Conservation (phyloP, 1,140 invertebrate species). For the Cyphomyrmex costatus region DNA sequence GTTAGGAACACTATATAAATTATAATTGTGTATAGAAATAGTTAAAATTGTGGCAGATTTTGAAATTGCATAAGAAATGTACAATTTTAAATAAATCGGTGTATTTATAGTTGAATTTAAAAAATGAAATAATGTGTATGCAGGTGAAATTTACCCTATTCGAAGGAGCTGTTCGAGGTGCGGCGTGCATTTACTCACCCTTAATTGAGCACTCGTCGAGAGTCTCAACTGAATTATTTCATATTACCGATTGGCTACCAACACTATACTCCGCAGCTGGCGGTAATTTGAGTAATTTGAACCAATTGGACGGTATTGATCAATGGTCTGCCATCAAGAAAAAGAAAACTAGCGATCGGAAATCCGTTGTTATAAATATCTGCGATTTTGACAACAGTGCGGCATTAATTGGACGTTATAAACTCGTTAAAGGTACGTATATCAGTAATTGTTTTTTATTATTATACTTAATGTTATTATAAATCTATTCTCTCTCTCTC, state of each 20-base stretch:
- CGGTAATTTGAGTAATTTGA: constrained; percentile 82
- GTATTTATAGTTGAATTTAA: background rate
- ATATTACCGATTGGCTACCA: constrained; percentile 92
- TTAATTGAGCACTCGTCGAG: constrained; percentile 85
- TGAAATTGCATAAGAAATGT: constrained; percentile 9
- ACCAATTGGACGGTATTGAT: constrained; percentile 86
- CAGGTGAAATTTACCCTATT: constrained; percentile 85
- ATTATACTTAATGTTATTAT: too few relatives aligned
- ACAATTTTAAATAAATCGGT: too few relatives aligned
- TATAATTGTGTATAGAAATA: background rate
- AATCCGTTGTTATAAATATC: constrained; percentile 80
- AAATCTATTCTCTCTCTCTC: background rate
- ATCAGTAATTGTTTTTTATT: background rate
- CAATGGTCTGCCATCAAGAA: constrained; percentile 84
- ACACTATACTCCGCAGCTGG: constrained; percentile 88
- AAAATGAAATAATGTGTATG: background rate
- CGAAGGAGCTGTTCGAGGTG: constrained; percentile 90
- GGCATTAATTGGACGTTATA: constrained; percentile 76
- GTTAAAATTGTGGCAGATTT: constrained; percentile 17
- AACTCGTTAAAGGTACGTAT: constrained; percentile 79
- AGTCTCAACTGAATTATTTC: constrained; percentile 89
- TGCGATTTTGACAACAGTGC: constrained; percentile 38
- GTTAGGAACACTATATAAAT: too few relatives aligned
- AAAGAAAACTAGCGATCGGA: background rate
- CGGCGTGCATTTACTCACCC: constrained; percentile 88